phyloP scores from a whole-genome alignment of 1,140 invertebrate genomes.

The Tetranychus cinnabarinus region DNA sequence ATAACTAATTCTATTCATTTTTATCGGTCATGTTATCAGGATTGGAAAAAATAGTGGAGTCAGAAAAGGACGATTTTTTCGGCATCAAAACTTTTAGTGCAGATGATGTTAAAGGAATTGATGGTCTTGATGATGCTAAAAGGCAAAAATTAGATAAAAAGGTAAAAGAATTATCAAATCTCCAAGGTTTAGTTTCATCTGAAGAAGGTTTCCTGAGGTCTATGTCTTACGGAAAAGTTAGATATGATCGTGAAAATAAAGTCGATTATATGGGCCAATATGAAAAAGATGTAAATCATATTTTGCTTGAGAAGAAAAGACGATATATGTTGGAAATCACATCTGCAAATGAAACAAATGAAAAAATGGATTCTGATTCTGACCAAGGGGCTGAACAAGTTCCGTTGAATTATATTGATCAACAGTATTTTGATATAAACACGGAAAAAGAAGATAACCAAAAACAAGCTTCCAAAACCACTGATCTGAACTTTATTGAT shows the following conservation, averaged over 20 bases:
- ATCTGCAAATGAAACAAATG: neutral
- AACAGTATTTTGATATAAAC: too few species aligned
- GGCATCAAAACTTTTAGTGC: too few species aligned
- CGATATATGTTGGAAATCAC: too few species aligned
- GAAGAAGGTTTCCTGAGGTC: neutral
- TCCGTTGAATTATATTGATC: too few species aligned
- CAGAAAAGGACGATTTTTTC: too few species aligned
- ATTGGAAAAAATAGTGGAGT: neutral
- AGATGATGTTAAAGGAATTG: neutral
- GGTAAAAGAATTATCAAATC: neutral
- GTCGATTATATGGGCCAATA: conserved; percentile 8
- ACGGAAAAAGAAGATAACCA: too few species aligned
- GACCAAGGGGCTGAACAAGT: neutral
- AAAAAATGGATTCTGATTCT: neutral
- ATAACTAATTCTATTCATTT: neutral
- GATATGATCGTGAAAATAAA: conserved; percentile 10
- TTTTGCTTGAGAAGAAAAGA: neutral
- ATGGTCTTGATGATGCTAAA: neutral
- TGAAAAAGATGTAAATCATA: conserved; percentile 2
- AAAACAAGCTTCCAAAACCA: too few species aligned
- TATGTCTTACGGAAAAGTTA: conserved; percentile 6
- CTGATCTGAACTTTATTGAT: neutral
- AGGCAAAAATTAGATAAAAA: neutral
- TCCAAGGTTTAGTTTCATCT: too few species aligned
- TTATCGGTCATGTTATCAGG: neutral